A percentile compares a stretch with the other conserved stretches of the same genome.
phyloP scores from a whole-genome alignment of 2,113 vertebrate genomes.

The Thryonomys swinderianus region DNA sequence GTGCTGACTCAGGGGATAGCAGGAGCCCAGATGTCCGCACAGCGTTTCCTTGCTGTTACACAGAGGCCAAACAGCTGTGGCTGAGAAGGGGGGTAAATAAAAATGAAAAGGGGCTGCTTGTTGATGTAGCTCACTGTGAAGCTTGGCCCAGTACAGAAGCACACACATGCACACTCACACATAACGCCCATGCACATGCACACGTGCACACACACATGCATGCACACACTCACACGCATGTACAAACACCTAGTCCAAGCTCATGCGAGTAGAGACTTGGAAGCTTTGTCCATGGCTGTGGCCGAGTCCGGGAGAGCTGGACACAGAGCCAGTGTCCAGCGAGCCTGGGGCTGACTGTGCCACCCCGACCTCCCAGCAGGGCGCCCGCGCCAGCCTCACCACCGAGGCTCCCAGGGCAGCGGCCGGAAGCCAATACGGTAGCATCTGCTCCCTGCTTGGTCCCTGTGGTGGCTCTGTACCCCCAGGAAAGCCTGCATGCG shows the following conservation, averaged over 20 bases:
- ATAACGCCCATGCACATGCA: too few relatives aligned
- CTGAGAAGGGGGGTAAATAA: fast-evolving
- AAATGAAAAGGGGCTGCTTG: background rate
- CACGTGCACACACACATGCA: too few relatives aligned
- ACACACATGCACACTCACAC: background rate
- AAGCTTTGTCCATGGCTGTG: background rate
- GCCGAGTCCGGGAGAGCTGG: background rate
- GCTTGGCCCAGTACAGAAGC: background rate
- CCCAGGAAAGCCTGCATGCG: background rate
- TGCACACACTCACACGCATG: too few relatives aligned
- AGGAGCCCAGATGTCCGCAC: fast-evolving
- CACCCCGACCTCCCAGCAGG: background rate
- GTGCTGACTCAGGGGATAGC: fast-evolving
- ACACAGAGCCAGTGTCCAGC: too few relatives aligned
- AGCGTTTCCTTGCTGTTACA: fast-evolving
- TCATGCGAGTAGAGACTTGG: background rate
- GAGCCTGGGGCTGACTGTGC: background rate
- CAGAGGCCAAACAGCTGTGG: too few relatives aligned
- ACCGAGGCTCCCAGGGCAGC: background rate
- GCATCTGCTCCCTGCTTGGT: background rate
- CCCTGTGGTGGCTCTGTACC: background rate
- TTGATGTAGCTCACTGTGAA: background rate
- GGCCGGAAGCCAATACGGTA: too few relatives aligned
- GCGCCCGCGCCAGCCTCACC: background rate
- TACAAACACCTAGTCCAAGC: background rate